Percentiles rank a stretch among this genome's conserved stretches.
These are phyloP conservation scores for Danio albolineatus DNA, from an alignment of 2,797 vertebrate species.

Conservation along the genomic window DNA sequence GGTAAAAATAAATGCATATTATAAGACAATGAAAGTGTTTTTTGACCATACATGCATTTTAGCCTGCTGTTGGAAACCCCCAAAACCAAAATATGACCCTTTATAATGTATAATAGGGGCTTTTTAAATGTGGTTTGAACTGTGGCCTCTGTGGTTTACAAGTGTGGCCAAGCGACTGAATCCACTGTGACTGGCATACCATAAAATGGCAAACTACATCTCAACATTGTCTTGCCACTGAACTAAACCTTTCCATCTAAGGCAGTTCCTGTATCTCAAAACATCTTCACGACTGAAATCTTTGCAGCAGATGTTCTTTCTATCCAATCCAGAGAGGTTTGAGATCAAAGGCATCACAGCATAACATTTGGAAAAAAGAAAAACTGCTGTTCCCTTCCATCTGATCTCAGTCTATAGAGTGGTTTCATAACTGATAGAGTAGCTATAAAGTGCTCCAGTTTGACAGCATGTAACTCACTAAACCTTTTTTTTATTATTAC, in stretches of 20 bases:
- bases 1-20: no score
- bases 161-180: not conserved
- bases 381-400: not conserved
- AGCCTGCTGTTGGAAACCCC: no score
- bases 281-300: not conserved
- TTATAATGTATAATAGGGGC: no score
- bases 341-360: conserved; percentile 6
- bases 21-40: no score
- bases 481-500: no score
- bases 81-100: no score
- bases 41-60: no score
- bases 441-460: not conserved
- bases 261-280: not conserved
- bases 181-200: not conserved
- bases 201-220: not conserved
- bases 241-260: not conserved
- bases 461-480: not conserved
- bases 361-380: conserved; percentile 1
- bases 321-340: not conserved
- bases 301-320: conserved; percentile 20
- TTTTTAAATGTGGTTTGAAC: not conserved
- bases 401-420: not conserved
- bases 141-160: not conserved
- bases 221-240: not conserved
- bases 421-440: not conserved